These are phyloP conservation scores for Sebastes umbrosus DNA, from an alignment of 2,797 vertebrate genomes.

Conservation along the genomic window DNA sequence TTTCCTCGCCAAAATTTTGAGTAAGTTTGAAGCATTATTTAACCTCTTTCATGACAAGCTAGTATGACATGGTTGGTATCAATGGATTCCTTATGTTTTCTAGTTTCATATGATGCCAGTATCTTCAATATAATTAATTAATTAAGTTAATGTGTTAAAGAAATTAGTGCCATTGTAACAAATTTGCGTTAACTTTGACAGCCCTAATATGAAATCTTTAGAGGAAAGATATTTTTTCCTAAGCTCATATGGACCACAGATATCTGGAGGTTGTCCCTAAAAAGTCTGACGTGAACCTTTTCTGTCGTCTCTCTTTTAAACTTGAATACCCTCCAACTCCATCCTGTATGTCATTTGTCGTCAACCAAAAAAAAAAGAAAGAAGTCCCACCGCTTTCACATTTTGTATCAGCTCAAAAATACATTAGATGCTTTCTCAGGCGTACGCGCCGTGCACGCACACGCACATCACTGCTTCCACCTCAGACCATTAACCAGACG, in stretches of 20 bases:
- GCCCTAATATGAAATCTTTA: constrained; percentile 15
- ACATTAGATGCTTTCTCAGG: constrained; percentile 46
- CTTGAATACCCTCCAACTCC: constrained; percentile 13
- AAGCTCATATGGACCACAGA: constrained; percentile 11
- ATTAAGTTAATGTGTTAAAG: not conserved
- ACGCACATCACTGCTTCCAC: constrained; percentile 40
- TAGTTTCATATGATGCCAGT: not conserved
- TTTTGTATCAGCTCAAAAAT: constrained; percentile 52
- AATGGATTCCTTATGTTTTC: not conserved
- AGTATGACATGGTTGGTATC: too few species aligned
- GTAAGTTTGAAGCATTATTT: too few species aligned
- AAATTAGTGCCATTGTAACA: not conserved
- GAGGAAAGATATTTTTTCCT: constrained; percentile 8
- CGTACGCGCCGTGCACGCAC: not conserved
- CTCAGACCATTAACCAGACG: constrained; percentile 69
- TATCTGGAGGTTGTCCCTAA: constrained; percentile 20
- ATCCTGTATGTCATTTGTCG: constrained; percentile 30
- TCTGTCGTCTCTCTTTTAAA: constrained; percentile 32
- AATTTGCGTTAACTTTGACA: not conserved
- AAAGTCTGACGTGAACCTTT: constrained; percentile 27
- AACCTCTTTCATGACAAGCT: not conserved
- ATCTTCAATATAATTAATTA: not conserved
- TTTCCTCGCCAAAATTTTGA: not conserved
- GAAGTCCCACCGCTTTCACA: constrained; percentile 25
- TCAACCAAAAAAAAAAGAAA: constrained; percentile 11